phyloP scores from a whole-genome alignment of 2,888 invertebrate genomes.

The Agrenia bidenticulata region DNA sequence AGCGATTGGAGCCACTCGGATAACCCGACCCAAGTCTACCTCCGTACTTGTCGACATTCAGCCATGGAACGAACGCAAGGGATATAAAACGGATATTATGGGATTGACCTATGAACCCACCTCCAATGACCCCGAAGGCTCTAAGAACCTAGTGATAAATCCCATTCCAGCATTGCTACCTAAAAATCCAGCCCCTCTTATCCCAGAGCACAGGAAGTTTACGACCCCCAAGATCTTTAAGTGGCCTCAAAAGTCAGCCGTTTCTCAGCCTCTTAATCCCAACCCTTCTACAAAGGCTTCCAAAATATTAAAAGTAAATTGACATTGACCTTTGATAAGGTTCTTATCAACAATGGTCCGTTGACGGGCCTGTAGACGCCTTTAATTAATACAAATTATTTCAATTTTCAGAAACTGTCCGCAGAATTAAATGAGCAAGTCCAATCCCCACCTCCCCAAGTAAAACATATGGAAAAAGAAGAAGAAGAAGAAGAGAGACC shows the following conservation, averaged over 20 bases:
- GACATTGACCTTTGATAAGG: no score
- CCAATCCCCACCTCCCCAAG: background rate
- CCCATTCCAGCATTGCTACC: slow-evolving; percentile 24
- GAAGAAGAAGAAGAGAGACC: background rate
- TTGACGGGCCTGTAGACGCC: no score
- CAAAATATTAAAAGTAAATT: no score
- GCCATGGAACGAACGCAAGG: slow-evolving; percentile 30
- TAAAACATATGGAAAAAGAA: background rate
- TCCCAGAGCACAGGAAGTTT: slow-evolving; percentile 41
- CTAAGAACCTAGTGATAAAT: slow-evolving; percentile 18
- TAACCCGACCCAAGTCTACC: slow-evolving; percentile 15
- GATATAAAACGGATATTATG: slow-evolving; percentile 13
- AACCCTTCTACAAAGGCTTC: no score
- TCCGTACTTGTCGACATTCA: slow-evolving; percentile 33
- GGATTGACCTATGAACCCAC: slow-evolving; percentile 16
- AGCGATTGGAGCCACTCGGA: background rate
- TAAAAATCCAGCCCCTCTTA: slow-evolving; percentile 20
- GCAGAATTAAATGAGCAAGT: background rate
- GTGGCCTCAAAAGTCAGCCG: background rate
- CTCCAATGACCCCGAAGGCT: slow-evolving; percentile 22
- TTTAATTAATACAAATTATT: no score
- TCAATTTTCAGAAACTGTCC: no score
- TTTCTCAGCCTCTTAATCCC: background rate
- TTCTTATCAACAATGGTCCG: background rate
- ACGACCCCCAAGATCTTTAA: slow-evolving; percentile 32